Evolutionary conservation across 2,113 vertebrate species (phyloP).

Genomic region (Rattus norvegicus): DNA sequence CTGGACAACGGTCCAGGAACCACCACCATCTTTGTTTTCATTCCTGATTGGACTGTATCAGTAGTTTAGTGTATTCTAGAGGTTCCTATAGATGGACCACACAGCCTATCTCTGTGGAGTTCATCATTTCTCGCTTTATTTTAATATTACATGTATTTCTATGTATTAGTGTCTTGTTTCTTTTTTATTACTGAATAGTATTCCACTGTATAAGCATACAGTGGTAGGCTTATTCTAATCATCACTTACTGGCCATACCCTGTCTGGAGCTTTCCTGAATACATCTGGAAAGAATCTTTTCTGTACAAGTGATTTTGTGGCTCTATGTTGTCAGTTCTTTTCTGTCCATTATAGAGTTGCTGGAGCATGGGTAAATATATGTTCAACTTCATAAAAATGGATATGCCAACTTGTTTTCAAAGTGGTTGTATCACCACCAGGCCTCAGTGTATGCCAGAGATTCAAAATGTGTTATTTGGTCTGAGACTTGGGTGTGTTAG

Average conservation of each 20-base stretch:
- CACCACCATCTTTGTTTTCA: neutral
- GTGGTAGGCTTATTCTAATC: neutral
- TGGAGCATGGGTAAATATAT: neutral
- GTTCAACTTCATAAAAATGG: neutral
- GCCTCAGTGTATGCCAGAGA: neutral
- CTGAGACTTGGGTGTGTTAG: neutral
- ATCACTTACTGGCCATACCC: neutral
- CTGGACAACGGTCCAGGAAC: neutral
- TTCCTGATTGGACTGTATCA: neutral
- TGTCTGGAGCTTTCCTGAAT: neutral
- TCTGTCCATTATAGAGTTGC: neutral
- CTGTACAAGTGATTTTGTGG: neutral
- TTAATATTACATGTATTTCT: neutral
- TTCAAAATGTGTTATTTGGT: neutral
- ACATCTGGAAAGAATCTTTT: slow-evolving; percentile 2
- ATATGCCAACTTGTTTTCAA: neutral
- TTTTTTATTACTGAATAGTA: slow-evolving; percentile 2
- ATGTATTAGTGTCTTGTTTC: neutral
- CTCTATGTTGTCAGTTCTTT: neutral
- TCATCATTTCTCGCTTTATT: neutral
- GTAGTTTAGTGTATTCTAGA: slow-evolving; percentile 37
- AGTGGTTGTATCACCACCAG: neutral
- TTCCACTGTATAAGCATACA: neutral
- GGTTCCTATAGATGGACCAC: neutral
- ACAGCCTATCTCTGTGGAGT: neutral